Evolutionary conservation across 2,797 vertebrate species (phyloP).

Genomic region (Pipistrellus nathusii): DNA sequence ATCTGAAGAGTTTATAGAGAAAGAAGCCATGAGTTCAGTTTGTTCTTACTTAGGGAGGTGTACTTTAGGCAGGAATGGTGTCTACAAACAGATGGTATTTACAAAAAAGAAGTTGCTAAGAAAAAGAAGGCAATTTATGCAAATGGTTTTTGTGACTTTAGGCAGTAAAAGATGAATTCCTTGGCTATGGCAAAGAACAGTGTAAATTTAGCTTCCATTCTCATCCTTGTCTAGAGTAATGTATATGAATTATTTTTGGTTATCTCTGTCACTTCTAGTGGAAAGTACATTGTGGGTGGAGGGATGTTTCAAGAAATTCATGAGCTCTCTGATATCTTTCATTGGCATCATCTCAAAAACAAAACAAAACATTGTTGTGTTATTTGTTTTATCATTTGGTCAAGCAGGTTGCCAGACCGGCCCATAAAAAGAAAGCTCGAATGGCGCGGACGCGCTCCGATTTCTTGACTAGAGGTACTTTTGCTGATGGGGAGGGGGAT

Average conservation of each 20-base stretch:
- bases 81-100: conserved; percentile 41
- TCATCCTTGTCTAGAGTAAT: conserved; percentile 72
- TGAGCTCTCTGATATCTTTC: conserved; percentile 73
- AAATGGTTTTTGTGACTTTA: conserved; percentile 47
- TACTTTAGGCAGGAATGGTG: conserved; percentile 40
- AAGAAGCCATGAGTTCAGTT: conserved; percentile 38
- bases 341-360: conserved; percentile 78
- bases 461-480: conserved; percentile 98
- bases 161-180: conserved; percentile 17
- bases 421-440: conserved; percentile 98
- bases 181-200: conserved; percentile 61
- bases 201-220: conserved; percentile 62
- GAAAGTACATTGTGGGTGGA: conserved; percentile 18
- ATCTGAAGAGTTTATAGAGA: conserved; percentile 66
- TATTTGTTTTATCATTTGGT: conserved; percentile 92
- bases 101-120: conserved; percentile 5
- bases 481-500: conserved; percentile 93
- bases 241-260: conserved; percentile 69
- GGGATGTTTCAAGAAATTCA: conserved; percentile 68
- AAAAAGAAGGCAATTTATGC: conserved; percentile 47
- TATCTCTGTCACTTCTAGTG: conserved; percentile 34
- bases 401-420: conserved; percentile 95
- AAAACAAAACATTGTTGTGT: conserved; percentile 86
- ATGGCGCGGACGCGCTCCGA: conserved; percentile 99
- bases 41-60: background rate